Evolutionary conservation across 2,888 invertebrate genomes (phyloP), one percentile per base, ranked within the genome.

Genomic region (Entomobrya multifasciata): DNA sequence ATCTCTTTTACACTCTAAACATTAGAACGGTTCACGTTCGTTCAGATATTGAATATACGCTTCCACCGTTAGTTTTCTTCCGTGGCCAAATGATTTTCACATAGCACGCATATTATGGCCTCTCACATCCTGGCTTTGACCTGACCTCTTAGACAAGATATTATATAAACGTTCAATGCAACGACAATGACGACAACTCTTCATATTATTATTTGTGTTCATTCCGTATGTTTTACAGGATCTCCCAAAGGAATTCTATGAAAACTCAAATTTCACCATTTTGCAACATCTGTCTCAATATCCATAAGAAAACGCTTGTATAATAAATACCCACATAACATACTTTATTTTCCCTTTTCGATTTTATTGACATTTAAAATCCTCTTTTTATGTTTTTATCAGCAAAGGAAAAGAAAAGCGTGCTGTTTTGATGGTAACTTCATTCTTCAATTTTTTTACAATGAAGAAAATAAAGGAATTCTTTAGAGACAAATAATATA

Each of bases 251-350:
- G 65, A 41, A 36, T 36, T 65, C 17, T n/a, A 41, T 5, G 17
- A 57, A 57, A 60, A 60, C 11, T 10, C 22, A 25, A 60, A 27
- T 22, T 15, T 17, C 27, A 36, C 36, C 65, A 41, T 65, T 65
- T 65, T 65, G 65, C 65, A 65, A 65, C 65, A 65, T 65, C 65
- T 65, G 65, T 65, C 41, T 65, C 36, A 65, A 65, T 65, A 65
- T 60, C 11, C 60, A 25, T n/a, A n/a, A n/a, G n/a, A n/a, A n/a
- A n/a, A n/a, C n/a, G n/a, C n/a, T n/a, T 47, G 47, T 47, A 47
- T 13, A 47, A 47, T 47, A 47, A 47, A 47, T 55, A 55, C 20
- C 10, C n/a, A 20, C 17, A 17, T 55, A 17, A 55, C 55, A 55
- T 17, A 20, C n/a, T n/a, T n/a, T n/a, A n/a, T n/a, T n/a, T n/a